These are phyloP conservation scores for Ictalurus punctatus DNA, from an alignment of 2,113 vertebrate genomes.

Conservation along the genomic window DNA sequence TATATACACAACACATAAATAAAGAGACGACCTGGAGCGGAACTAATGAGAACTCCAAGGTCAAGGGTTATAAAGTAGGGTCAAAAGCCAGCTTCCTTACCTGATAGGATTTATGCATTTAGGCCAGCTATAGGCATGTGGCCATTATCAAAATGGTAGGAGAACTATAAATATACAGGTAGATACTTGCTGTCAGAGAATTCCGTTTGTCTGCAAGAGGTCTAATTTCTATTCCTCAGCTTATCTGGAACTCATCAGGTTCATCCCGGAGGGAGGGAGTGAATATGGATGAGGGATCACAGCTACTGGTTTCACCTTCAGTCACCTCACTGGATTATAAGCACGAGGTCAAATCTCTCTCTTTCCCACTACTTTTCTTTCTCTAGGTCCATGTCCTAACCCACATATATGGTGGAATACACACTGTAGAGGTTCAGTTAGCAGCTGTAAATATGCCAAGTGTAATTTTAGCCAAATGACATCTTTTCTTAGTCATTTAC, in stretches of 20 bases:
- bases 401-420: neutral
- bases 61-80: neutral
- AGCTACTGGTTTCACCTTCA: conserved; percentile 2
- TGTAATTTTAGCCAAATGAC: neutral
- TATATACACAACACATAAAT: neutral
- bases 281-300: conserved; percentile 9
- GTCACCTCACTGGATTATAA: neutral
- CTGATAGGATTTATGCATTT: neutral
- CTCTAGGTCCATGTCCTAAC: neutral
- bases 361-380: neutral
- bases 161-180: neutral
- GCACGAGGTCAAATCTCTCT: neutral
- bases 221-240: neutral
- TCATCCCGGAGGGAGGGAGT: neutral
- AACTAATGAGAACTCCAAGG: conserved; percentile 7
- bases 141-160: neutral
- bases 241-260: neutral
- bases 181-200: neutral
- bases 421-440: neutral
- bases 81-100: neutral
- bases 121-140: neutral
- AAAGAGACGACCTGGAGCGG: neutral
- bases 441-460: neutral
- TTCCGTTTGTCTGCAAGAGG: neutral
- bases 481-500: neutral